phyloP scores from a whole-genome alignment of 2,888 invertebrate species.

The Oxyteleia sp. region DNA sequence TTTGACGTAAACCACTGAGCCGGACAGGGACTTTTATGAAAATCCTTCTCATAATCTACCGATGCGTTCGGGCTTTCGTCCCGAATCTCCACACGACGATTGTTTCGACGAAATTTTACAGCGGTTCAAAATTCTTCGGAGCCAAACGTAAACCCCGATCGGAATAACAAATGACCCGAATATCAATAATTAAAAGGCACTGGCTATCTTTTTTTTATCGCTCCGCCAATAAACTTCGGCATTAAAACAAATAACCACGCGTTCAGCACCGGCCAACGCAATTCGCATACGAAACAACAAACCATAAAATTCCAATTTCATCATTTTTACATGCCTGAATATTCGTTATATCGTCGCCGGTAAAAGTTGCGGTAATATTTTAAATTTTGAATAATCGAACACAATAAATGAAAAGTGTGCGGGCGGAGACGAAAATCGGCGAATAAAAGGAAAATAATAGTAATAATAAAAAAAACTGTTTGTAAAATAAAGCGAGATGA shows the following conservation, averaged over 20 bases:
- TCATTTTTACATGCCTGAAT: constrained; percentile 24
- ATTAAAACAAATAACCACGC: constrained; percentile 25
- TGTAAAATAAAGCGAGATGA: not conserved
- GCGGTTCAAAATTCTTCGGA: too few species aligned
- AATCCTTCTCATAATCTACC: constrained; percentile 2
- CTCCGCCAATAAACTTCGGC: constrained; percentile 4
- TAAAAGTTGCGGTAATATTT: constrained; percentile 22
- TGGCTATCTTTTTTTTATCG: not conserved
- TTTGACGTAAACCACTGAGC: constrained; percentile 33
- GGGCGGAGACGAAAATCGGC: not conserved
- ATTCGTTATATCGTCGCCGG: constrained; percentile 18
- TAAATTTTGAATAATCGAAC: constrained; percentile 26
- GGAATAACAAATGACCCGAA: not conserved
- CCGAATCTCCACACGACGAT: too few species aligned
- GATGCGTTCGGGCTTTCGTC: not conserved
- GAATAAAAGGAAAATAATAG: constrained; percentile 5
- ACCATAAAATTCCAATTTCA: constrained; percentile 33
- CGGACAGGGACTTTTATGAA: constrained; percentile 11
- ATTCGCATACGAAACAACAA: constrained; percentile 15
- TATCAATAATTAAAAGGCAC: constrained; percentile 22
- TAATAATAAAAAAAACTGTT: constrained; percentile 11
- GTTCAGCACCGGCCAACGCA: constrained; percentile 15
- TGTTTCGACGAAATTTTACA: too few species aligned
- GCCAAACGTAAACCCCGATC: too few species aligned
- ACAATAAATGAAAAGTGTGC: constrained; percentile 1